Conservation (phyloP, 2,113 vertebrate species). For the Psephotus haematonotus region DNA sequence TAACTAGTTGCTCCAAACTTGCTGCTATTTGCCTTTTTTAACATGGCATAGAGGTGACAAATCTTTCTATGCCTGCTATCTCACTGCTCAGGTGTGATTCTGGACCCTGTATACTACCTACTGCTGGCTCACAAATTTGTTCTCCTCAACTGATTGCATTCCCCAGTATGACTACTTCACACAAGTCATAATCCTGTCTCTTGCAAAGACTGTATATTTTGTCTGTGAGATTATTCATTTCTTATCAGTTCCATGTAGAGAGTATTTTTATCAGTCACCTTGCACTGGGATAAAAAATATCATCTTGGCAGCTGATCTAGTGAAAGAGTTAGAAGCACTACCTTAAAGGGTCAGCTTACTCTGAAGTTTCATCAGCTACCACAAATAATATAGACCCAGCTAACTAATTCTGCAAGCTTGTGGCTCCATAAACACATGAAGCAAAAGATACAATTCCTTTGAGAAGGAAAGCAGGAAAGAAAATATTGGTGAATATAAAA, state of each 20-base stretch:
- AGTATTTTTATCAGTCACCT: background rate
- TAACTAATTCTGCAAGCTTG: background rate
- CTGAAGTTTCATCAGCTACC: background rate
- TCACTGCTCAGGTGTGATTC: background rate
- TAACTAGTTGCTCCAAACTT: background rate
- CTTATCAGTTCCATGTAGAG: background rate
- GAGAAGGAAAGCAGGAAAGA: background rate
- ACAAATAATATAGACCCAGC: background rate
- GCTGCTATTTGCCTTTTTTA: background rate
- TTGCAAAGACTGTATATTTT: background rate
- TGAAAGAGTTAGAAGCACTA: conserved; percentile 8
- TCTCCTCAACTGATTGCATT: background rate
- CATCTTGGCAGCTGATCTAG: background rate
- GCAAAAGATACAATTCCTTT: background rate
- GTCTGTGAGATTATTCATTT: background rate
- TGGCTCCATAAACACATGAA: background rate
- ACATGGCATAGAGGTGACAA: too few species aligned
- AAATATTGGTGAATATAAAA: background rate
- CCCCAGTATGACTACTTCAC: background rate
- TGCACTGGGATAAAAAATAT: background rate
- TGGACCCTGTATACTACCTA: background rate
- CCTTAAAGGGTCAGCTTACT: background rate
- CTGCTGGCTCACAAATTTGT: background rate
- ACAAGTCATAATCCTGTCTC: background rate
- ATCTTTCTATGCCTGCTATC: background rate